phyloP scores from a whole-genome alignment of 2,113 vertebrate genomes.

The Laticauda colubrina region DNA sequence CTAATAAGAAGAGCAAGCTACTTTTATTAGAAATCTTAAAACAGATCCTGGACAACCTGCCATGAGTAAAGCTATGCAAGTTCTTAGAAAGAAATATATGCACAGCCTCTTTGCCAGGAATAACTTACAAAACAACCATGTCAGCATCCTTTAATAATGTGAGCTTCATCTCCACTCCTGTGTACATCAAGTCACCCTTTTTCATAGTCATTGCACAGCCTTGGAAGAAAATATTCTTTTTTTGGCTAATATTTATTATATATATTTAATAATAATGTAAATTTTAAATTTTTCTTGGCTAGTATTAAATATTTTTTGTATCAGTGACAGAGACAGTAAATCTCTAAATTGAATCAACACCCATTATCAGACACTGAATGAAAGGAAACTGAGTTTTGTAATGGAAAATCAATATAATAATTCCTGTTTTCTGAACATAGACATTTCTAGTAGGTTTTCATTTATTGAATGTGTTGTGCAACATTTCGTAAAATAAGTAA shows the following conservation, averaged over 20 bases:
- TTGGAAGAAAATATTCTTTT: neutral
- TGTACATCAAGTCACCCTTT: neutral
- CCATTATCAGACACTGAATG: neutral
- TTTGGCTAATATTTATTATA: neutral
- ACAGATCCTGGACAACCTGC: neutral
- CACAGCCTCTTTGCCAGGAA: neutral
- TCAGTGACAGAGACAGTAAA: neutral
- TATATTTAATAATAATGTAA: neutral
- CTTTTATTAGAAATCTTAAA: neutral
- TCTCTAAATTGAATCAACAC: neutral
- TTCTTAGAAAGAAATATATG: neutral
- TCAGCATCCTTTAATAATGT: neutral
- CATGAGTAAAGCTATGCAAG: neutral
- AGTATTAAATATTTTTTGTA: neutral
- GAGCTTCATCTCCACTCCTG: neutral
- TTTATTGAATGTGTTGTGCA: neutral
- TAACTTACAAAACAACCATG: neutral
- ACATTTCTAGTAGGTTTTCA: neutral
- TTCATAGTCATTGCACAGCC: neutral
- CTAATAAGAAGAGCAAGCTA: neutral
- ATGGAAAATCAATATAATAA: neutral
- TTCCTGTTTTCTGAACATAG: neutral
- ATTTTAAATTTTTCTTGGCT: neutral
- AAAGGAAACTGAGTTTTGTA: neutral
- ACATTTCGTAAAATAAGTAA: neutral